Percentiles rank a stretch among this genome's conserved stretches.
Evolutionary conservation across 2,113 vertebrate species (phyloP).

Genomic region (Strigops habroptila): DNA sequence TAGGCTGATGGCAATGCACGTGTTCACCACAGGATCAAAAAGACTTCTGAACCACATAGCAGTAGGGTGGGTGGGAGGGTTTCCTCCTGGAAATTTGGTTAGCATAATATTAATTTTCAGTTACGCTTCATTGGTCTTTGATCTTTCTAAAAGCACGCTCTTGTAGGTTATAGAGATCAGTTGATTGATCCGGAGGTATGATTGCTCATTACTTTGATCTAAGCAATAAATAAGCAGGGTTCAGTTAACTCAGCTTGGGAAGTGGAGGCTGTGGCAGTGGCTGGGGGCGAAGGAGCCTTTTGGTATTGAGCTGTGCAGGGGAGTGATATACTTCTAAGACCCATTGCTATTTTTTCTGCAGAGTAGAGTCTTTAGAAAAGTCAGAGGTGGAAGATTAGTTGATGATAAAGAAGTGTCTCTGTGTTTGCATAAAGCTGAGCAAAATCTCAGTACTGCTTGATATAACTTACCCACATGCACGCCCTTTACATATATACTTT

Average conservation of each 20-base stretch:
- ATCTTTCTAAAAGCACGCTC: background rate
- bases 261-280: background rate
- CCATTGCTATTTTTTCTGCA: background rate
- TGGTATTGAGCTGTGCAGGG: background rate
- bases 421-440: background rate
- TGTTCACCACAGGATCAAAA: background rate
- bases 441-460: constrained; percentile 2
- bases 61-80: background rate
- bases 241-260: background rate
- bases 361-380: background rate
- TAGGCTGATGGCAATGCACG: background rate
- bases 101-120: background rate
- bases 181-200: background rate
- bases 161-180: background rate
- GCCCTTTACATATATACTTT: background rate
- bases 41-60: background rate
- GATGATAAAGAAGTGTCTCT: background rate
- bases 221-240: background rate
- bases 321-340: background rate
- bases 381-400: background rate
- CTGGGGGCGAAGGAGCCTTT: background rate
- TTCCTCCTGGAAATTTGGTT: background rate
- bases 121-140: background rate
- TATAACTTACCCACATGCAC: background rate
- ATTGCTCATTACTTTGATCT: constrained; percentile 10